Evolutionary conservation across 2,113 vertebrate species (phyloP).

Genomic region (Zapus hudsonius): DNA sequence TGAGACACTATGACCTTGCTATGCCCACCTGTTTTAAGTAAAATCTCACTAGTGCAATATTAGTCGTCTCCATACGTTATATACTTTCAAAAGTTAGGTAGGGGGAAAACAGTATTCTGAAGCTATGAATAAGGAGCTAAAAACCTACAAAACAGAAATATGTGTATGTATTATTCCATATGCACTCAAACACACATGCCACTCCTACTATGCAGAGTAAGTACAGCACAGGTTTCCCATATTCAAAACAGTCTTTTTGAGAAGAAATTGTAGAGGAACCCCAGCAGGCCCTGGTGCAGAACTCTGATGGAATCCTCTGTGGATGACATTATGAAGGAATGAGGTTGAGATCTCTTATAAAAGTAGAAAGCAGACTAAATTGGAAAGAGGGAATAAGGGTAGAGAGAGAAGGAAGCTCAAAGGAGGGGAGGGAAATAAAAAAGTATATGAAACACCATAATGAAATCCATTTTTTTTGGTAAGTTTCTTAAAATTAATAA

Average conservation of each 20-base stretch:
- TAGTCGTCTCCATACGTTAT: not conserved
- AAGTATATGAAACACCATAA: no score
- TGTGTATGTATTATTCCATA: no score
- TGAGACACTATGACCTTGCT: not conserved
- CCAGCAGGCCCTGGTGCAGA: not conserved
- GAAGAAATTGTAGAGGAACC: not conserved
- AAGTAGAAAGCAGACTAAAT: no score
- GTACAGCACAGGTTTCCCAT: not conserved
- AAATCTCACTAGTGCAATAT: not conserved
- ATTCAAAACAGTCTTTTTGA: not conserved
- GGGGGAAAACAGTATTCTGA: not conserved
- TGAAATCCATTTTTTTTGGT: no score
- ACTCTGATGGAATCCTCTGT: not conserved
- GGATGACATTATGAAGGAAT: not conserved
- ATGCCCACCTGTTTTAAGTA: not conserved
- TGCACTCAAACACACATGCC: rapidly evolving
- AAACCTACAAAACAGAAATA: not conserved
- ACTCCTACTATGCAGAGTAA: no score
- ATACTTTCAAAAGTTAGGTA: not conserved
- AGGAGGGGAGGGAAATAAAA: no score
- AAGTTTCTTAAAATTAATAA: not conserved
- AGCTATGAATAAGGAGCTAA: not conserved
- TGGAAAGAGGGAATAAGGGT: no score
- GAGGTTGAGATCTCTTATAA: not conserved
- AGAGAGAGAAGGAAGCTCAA: no score